Conservation (phyloP, 2,113 vertebrate species). For the Leptodactylus fuscus region DNA sequence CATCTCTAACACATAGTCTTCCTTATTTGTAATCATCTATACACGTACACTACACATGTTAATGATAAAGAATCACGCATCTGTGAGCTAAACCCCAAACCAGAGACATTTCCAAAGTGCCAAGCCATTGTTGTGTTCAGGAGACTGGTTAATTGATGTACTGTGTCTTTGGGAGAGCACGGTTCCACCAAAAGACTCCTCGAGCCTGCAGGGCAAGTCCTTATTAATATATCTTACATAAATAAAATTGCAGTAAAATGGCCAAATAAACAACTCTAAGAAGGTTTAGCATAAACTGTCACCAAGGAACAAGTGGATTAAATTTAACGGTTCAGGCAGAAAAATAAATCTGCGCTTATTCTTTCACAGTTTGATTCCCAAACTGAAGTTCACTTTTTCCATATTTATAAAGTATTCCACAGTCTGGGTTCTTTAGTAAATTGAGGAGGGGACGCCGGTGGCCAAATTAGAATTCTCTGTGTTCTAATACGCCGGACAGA, state of each 20-base stretch:
- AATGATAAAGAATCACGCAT: constrained; percentile 10
- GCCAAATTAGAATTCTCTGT: background rate
- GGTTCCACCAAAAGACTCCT: constrained; percentile 9
- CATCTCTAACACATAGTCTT: background rate
- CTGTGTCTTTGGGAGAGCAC: background rate
- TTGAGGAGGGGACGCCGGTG: background rate
- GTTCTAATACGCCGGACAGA: too few species aligned
- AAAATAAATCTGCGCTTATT: constrained; percentile 28
- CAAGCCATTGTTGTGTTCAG: background rate
- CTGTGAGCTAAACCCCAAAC: background rate
- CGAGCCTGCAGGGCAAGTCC: background rate
- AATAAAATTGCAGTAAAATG: constrained; percentile 20
- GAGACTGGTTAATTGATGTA: background rate
- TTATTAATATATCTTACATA: constrained; percentile 7
- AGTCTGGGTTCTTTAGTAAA: background rate
- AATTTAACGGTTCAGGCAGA: constrained; percentile 41
- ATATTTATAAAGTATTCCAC: constrained; percentile 1
- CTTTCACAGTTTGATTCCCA: constrained; percentile 36
- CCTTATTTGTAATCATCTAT: background rate
- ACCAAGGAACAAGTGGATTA: constrained; percentile 46
- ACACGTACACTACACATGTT: background rate
- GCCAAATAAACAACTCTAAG: constrained; percentile 27
- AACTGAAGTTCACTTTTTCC: background rate
- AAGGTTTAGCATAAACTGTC: constrained; percentile 41
- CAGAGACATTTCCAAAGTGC: background rate